These are phyloP conservation scores for Pangasius larnaudii DNA, from an alignment of 2,797 vertebrate species.

Conservation along the genomic window DNA sequence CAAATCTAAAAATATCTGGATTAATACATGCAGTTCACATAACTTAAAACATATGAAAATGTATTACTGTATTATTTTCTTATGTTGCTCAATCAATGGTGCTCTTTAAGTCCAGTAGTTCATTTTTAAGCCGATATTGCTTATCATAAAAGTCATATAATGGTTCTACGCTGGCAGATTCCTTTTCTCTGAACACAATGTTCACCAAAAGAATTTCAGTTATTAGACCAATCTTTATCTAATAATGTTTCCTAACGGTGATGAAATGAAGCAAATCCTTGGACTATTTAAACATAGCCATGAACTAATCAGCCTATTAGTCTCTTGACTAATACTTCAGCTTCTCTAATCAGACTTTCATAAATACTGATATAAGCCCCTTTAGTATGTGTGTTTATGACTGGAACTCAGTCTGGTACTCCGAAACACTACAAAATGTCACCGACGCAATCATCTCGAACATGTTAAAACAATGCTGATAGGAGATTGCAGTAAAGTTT, in stretches of 20 bases:
- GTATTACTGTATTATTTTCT: background rate
- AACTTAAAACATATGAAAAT: background rate
- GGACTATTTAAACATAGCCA: background rate
- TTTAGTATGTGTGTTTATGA: background rate
- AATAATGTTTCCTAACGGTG: no score
- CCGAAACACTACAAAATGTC: background rate
- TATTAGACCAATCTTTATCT: background rate
- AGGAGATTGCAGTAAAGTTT: background rate
- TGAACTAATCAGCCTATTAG: background rate
- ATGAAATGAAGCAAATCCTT: background rate
- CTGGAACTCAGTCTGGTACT: background rate
- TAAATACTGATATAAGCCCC: background rate
- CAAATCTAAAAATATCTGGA: background rate
- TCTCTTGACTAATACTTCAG: background rate
- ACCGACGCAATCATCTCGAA: background rate
- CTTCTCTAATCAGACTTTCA: background rate
- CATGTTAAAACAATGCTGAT: background rate
- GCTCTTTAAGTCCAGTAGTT: background rate
- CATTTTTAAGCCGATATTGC: background rate
- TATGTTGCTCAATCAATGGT: background rate
- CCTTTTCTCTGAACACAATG: background rate
- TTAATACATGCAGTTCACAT: background rate
- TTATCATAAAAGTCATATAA: background rate
- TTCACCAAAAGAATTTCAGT: slow-evolving; percentile 8
- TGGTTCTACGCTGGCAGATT: background rate